Conservation (phyloP, 2,797 vertebrate genomes). For the Scleropages formosus region DNA sequence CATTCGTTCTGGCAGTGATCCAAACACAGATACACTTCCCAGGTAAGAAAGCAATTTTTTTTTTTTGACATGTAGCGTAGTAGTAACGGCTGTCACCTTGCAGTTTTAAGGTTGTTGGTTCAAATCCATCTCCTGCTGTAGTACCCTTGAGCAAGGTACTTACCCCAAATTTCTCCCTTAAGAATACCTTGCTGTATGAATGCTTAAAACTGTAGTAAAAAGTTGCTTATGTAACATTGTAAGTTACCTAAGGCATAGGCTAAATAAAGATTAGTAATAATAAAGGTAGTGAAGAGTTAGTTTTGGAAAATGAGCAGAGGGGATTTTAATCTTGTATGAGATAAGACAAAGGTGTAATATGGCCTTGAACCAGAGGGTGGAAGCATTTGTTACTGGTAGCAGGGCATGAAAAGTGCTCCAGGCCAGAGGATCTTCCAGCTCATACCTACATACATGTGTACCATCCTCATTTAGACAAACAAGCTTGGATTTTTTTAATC, state of each 20-base stretch:
- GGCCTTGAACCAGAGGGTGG: slow-evolving; percentile 15
- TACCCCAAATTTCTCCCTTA: not conserved
- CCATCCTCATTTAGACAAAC: too few relatives aligned
- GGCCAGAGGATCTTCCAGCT: slow-evolving; percentile 8
- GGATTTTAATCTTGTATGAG: not conserved
- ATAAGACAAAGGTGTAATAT: not conserved
- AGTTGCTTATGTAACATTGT: too few relatives aligned
- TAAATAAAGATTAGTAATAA: too few relatives aligned
- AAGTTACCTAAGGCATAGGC: too few relatives aligned
- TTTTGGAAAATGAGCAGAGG: not conserved
- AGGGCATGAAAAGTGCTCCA: slow-evolving; percentile 20
- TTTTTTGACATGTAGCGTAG: not conserved
- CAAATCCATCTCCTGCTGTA: too few relatives aligned
- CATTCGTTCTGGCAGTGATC: slow-evolving; percentile 57
- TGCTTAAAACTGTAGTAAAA: too few relatives aligned
- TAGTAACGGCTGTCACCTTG: too few relatives aligned
- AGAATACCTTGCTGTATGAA: too few relatives aligned
- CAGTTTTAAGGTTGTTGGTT: too few relatives aligned
- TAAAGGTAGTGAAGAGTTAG: not conserved
- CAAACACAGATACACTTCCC: slow-evolving; percentile 65
- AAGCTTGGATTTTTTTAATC: not conserved
- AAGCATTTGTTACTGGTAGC: not conserved
- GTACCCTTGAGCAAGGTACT: not conserved
- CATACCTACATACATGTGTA: too few relatives aligned
- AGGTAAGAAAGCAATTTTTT: slow-evolving; percentile 50